These are phyloP conservation scores for Drosophila melanica DNA, from an alignment of 1,140 invertebrate species.

Conservation along the genomic window DNA sequence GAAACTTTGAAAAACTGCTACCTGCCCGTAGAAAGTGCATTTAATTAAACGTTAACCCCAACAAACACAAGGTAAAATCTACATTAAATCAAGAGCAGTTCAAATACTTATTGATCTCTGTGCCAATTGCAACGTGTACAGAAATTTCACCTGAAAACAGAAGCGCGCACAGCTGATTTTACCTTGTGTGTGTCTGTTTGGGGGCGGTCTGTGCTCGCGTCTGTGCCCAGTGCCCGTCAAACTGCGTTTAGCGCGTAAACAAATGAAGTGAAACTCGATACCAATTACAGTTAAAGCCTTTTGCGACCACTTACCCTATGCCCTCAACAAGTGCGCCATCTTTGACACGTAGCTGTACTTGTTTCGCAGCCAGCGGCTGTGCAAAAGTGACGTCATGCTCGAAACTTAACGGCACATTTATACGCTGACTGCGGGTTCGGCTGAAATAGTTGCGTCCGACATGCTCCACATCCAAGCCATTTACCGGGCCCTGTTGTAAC, in stretches of 20 bases:
- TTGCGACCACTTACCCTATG: slow-evolving; percentile 58
- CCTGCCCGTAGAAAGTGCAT: slow-evolving; percentile 73
- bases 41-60: slow-evolving; percentile 54
- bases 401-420: slow-evolving; percentile 53
- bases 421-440: slow-evolving; percentile 57
- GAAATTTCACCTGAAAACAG: slow-evolving; percentile 71
- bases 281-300: slow-evolving; percentile 29
- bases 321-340: slow-evolving; percentile 60
- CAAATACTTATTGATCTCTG: neutral
- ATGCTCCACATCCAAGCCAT: slow-evolving; percentile 59
- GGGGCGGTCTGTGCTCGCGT: slow-evolving; percentile 10
- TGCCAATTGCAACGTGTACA: slow-evolving; percentile 62
- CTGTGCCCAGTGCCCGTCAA: slow-evolving; percentile 48
- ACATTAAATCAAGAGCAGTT: neutral
- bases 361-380: slow-evolving; percentile 43
- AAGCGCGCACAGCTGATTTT: slow-evolving; percentile 72
- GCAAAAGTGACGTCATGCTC: slow-evolving; percentile 71
- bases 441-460: slow-evolving; percentile 71
- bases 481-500: slow-evolving; percentile 61
- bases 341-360: slow-evolving; percentile 62
- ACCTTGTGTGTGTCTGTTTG: slow-evolving; percentile 18
- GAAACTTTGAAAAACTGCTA: slow-evolving; percentile 38
- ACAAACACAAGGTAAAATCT: slow-evolving; percentile 55
- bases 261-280: slow-evolving; percentile 75
- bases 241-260: slow-evolving; percentile 76